Evolutionary conservation across 2,888 invertebrate species (phyloP).

Genomic region (Molorchus minor): DNA sequence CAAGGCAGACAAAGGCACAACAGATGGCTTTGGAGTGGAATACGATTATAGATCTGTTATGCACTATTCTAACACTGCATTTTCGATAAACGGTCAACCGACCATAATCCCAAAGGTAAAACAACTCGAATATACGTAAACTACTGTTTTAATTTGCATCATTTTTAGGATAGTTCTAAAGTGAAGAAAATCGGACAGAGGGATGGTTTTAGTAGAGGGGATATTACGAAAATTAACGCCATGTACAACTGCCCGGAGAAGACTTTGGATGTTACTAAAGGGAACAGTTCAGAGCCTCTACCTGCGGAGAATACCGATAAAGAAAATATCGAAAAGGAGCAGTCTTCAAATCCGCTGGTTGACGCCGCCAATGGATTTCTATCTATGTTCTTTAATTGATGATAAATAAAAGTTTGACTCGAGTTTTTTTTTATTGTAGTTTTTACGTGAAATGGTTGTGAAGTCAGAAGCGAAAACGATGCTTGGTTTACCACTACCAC

Average conservation of each 20-base stretch:
- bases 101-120: constrained; percentile 77
- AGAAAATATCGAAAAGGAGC: constrained; percentile 24
- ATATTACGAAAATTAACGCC: constrained; percentile 75
- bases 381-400: constrained; percentile 31
- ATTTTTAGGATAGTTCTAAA: constrained; percentile 46
- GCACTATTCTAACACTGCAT: constrained; percentile 83
- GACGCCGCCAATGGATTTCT: constrained; percentile 31
- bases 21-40: constrained; percentile 73
- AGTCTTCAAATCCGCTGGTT: constrained; percentile 30
- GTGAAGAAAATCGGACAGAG: constrained; percentile 74
- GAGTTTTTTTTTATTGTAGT: too few relatives aligned
- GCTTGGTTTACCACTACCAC: too few relatives aligned
- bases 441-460: too few relatives aligned
- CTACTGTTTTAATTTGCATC: too few relatives aligned
- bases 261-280: constrained; percentile 19
- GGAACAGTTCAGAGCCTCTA: background rate
- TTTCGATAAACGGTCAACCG: constrained; percentile 75
- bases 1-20: constrained; percentile 68
- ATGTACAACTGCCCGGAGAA: constrained; percentile 75
- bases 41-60: constrained; percentile 86
- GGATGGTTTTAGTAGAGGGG: constrained; percentile 75
- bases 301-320: background rate
- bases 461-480: too few relatives aligned
- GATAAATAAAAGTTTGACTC: background rate
- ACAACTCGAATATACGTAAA: constrained; percentile 14